Evolutionary conservation across 1,140 invertebrate species (phyloP).

Genomic region (Pristionchus pacificus): DNA sequence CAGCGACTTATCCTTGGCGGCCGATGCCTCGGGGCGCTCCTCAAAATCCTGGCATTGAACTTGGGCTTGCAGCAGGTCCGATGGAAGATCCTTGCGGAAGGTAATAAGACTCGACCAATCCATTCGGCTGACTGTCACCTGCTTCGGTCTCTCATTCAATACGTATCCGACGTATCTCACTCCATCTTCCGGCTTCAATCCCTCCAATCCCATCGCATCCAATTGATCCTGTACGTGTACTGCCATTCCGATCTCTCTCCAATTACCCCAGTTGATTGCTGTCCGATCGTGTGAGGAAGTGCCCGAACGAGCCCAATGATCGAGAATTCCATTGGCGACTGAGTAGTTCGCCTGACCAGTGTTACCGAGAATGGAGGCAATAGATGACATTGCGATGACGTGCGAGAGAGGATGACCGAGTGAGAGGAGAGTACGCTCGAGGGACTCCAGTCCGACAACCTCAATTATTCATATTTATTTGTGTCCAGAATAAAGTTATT

Average conservation of each 20-base stretch:
- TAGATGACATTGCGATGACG: conserved; percentile 33
- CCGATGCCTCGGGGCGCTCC: no score
- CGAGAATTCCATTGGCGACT: conserved; percentile 30
- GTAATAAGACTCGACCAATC: conserved; percentile 23
- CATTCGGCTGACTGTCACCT: conserved; percentile 24
- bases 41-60: no score
- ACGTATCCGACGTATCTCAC: conserved; percentile 25
- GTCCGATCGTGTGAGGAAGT: not conserved
- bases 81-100: conserved; percentile 8
- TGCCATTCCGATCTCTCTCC: conserved; percentile 36
- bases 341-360: conserved; percentile 34
- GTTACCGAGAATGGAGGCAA: conserved; percentile 31
- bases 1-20: no score
- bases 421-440: not conserved
- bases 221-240: conserved; percentile 16
- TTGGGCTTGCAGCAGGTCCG: no score
- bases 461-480: not conserved
- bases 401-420: conserved; percentile 8
- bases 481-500: not conserved
- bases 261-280: conserved; percentile 40
- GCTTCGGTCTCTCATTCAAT: conserved; percentile 20
- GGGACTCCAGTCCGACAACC: not conserved
- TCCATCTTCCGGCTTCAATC: conserved; percentile 29
- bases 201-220: conserved; percentile 23
- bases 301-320: not conserved